Evolutionary conservation across 2,113 vertebrate genomes (phyloP).

Genomic region (Circaetus cinerascens): DNA sequence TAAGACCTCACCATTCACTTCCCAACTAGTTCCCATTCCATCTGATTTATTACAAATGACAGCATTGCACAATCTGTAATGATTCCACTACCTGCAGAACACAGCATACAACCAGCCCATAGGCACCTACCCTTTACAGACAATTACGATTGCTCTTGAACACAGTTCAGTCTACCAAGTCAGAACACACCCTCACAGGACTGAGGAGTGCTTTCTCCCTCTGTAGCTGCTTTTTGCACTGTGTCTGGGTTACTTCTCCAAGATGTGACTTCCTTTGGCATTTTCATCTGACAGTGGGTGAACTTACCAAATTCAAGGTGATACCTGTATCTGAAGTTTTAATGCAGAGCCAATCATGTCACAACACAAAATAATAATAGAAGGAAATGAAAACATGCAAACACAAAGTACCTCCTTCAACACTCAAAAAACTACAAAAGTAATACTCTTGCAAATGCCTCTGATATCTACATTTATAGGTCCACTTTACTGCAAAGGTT

Average conservation of each 20-base stretch:
- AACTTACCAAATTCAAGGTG: neutral
- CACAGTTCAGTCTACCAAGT: neutral
- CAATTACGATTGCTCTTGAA: fast-evolving
- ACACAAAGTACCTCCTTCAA: neutral
- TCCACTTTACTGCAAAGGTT: neutral
- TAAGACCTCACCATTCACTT: neutral
- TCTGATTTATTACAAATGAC: neutral
- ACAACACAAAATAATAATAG: neutral
- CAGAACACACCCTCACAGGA: neutral
- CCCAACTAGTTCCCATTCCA: neutral
- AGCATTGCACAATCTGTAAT: neutral
- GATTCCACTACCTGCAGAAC: neutral
- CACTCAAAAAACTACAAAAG: neutral
- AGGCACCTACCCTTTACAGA: neutral
- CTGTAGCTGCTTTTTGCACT: neutral
- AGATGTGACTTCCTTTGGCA: neutral
- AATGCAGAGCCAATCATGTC: neutral
- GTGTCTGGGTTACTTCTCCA: neutral
- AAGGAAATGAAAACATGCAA: neutral
- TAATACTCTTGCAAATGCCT: neutral
- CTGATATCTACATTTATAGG: neutral
- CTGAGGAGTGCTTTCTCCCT: neutral
- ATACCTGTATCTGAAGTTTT: neutral
- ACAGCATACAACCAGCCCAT: fast-evolving
- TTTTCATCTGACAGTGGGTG: neutral